Base-by-base conservation (phyloP, 1,140 invertebrate species). In the Calycopis cecrops region DNA sequence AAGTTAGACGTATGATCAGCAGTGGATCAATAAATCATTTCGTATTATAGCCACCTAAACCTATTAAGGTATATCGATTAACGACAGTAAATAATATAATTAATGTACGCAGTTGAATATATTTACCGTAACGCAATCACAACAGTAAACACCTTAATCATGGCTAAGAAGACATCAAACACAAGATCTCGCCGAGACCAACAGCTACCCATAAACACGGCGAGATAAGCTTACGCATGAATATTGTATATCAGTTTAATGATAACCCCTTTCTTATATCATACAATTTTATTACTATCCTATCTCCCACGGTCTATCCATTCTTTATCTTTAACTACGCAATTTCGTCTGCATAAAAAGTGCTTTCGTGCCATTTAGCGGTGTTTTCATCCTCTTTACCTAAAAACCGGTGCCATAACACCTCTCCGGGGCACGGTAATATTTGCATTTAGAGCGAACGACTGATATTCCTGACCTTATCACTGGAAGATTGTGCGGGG, bases 361-460 rank as follows among this genome's bases (percentile, higher is more conserved):
- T 73, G 74, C 72, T 75, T 81, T 74, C 75, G 76, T 71, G 70
- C 73, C 73, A 81, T 81, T 84, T 79, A 76, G 76, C 73, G 71
- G 63, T 76, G 71, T 78, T 81, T 80, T 79, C 78, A 71, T 81
- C 71, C 79, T 76, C 76, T 80, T 77, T 79, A 75, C 75, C 76
- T 81, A 76, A 77, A 77, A 79, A 78, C 75, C 72, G 69, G 72
- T 64, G 76, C 77, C 71, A 78, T 83, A 81, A 84, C 78, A 84
- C 80, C 75, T 79, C 80, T 80, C 78, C 59, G 18, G 80, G 77
- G 80, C 69, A 67, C 80, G 72, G 76, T 84, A 70, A 80, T 84
- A 84, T 84, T 84, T 84, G 80, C 80, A 84, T 84, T 84, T 84
- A 84, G 77, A 84, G 67, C 76, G 80, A 81, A 80, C 76, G 73